Conservation (phyloP, 2,113 vertebrate species). For the Donacobius atricapilla region DNA sequence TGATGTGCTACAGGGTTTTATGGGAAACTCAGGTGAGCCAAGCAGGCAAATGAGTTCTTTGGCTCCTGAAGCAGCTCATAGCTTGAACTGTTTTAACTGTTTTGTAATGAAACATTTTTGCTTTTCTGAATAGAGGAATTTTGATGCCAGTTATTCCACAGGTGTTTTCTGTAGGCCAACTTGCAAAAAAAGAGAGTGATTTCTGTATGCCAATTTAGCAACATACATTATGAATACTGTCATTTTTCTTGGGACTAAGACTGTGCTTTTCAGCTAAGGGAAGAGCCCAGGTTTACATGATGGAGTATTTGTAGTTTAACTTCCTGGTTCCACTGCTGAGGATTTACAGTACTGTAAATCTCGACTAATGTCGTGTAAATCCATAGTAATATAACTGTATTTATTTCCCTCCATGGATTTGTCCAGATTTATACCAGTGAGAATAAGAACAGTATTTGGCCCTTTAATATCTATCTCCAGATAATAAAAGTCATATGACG, state of each 20-base stretch:
- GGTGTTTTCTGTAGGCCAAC: background rate
- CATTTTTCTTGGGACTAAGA: background rate
- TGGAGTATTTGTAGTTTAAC: background rate
- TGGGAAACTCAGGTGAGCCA: background rate
- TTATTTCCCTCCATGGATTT: constrained; percentile 21
- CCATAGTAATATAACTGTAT: background rate
- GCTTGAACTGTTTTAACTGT: background rate
- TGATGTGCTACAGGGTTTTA: background rate
- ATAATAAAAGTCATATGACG: constrained; percentile 63
- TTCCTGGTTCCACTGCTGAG: background rate
- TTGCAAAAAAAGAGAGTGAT: background rate
- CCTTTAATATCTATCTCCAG: constrained; percentile 50
- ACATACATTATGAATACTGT: background rate
- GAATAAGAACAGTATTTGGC: constrained; percentile 44
- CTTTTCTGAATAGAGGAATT: background rate
- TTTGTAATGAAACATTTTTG: background rate
- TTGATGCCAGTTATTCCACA: background rate
- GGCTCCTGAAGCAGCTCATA: background rate
- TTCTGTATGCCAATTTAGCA: background rate
- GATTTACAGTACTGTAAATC: constrained; percentile 24
- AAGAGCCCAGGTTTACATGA: background rate
- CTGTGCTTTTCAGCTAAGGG: background rate
- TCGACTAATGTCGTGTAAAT: background rate
- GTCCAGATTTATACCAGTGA: constrained; percentile 40
- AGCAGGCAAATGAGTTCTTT: background rate